Evolutionary conservation across 2,888 invertebrate genomes (phyloP), one percentile per base, ranked within the genome.

Genomic region (Hypselothyrea guttata): DNA sequence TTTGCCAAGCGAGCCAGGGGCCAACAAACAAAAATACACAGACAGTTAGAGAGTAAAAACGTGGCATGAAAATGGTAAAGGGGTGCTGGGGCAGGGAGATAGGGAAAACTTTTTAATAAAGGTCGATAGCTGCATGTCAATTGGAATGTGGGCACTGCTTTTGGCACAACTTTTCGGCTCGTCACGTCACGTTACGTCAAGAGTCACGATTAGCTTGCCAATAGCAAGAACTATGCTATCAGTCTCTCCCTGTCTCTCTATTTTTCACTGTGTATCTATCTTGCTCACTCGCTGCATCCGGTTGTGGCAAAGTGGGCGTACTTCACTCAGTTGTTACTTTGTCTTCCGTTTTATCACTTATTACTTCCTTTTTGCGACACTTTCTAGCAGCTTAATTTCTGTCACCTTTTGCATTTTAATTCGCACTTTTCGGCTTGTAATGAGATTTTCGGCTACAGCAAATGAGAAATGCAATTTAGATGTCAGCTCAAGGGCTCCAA

Each of bases 111-210:
- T 83, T 83, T 84, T 86, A 83, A 83, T 83, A 86, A 83, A 85
- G 81, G 86, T 84, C 81, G 82, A 79, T 86, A 73, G 85, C 86
- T 85, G 83, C 87, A 86, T 83, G 83, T 76, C 83, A 83, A 83
- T 83, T 78, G 70, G 79, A 67, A 72, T 71, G 64, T 54, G 37
- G 37, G 51, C 40, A 42, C 55, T 53, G 7, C 9, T 27, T 42
- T 12, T 7, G 34, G 40, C 7, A 27, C 44, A 57, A 54, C 22
- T 55, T 41, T 56, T 68, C 52, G 45, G 53, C 56, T 59, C 64
- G 74, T 73, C 64, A 62, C 68, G 62, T 73, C 44, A 52, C 57
- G 44, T 55, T 66, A 68, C 59, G 54, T 65, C 53, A 51, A 76
- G 74, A 85, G 54, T 65, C 53, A 51, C 81, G 74, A 85, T 77